Evolutionary conservation across 2,113 vertebrate genomes (phyloP).

Genomic region (Barbus barbus): DNA sequence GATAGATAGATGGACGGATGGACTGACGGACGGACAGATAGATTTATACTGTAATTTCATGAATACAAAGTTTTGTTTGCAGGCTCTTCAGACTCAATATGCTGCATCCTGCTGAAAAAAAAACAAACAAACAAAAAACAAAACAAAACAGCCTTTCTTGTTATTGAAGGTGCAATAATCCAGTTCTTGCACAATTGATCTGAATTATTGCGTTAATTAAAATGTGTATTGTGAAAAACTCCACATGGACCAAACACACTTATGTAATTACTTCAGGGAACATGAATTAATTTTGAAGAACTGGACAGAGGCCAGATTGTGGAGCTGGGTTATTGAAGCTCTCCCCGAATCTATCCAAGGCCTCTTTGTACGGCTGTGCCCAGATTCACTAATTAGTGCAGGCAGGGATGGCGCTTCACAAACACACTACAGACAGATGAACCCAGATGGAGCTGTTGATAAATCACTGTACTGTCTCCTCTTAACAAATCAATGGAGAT

Average conservation of each 20-base stretch:
- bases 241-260: conserved; percentile 57
- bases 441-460: conserved; percentile 54
- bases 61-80: not conserved
- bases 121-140: too few relatives aligned
- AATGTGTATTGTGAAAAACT: conserved; percentile 47
- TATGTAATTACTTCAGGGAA: conserved; percentile 64
- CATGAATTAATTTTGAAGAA: conserved; percentile 68
- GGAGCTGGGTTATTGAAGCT: conserved; percentile 70
- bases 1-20: not conserved
- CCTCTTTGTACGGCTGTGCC: conserved; percentile 71
- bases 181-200: conserved; percentile 56
- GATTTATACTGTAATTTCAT: not conserved
- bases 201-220: conserved; percentile 61
- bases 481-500: conserved; percentile 25
- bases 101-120: conserved; percentile 9
- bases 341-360: conserved; percentile 62
- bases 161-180: conserved; percentile 28
- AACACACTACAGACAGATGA: conserved; percentile 45
- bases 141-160: conserved; percentile 19
- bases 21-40: not conserved
- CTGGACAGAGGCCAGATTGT: conserved; percentile 70
- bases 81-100: not conserved
- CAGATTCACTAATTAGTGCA: conserved; percentile 73
- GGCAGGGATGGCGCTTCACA: conserved; percentile 42
- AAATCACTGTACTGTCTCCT: conserved; percentile 34